A percentile compares a stretch with the other conserved stretches of the same genome.
phyloP scores from a whole-genome alignment of 1,140 invertebrate genomes.

The Brachionus rubens region DNA sequence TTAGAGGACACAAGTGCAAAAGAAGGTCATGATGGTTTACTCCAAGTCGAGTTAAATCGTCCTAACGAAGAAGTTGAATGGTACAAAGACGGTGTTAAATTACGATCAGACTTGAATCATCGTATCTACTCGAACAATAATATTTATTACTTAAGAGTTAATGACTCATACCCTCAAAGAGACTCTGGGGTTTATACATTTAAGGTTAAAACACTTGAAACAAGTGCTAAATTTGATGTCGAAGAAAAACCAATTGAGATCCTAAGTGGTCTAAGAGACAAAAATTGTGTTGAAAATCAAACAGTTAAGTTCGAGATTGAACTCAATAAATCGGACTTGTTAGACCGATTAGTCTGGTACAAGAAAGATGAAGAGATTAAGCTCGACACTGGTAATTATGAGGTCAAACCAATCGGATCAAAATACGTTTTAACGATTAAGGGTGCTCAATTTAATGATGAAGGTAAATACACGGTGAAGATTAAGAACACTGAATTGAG shows the following conservation, averaged over 20 bases:
- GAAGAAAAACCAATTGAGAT: slow-evolving; percentile 43
- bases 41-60: slow-evolving; percentile 11
- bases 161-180: neutral
- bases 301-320: slow-evolving; percentile 39
- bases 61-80: slow-evolving; percentile 46
- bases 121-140: slow-evolving; percentile 25
- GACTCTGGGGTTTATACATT: slow-evolving; percentile 30
- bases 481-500: neutral
- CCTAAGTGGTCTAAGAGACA: neutral
- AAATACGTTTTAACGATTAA: slow-evolving; percentile 34
- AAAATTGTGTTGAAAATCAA: slow-evolving; percentile 31
- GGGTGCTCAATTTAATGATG: slow-evolving; percentile 21
- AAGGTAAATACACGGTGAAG: slow-evolving; percentile 42
- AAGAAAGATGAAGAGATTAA: slow-evolving; percentile 44
- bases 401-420: slow-evolving; percentile 4
- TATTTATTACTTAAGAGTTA: slow-evolving; percentile 33
- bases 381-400: slow-evolving; percentile 1
- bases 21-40: slow-evolving; percentile 10
- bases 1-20: slow-evolving; percentile 15
- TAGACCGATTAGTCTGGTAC: neutral
- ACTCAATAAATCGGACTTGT: slow-evolving; percentile 37
- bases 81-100: slow-evolving; percentile 28
- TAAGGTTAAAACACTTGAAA: slow-evolving; percentile 18
- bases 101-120: slow-evolving; percentile 10
- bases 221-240: neutral